These are phyloP conservation scores for Trissonchulus sp. DNA, from an alignment of 2,888 invertebrate species.

Conservation along the genomic window DNA sequence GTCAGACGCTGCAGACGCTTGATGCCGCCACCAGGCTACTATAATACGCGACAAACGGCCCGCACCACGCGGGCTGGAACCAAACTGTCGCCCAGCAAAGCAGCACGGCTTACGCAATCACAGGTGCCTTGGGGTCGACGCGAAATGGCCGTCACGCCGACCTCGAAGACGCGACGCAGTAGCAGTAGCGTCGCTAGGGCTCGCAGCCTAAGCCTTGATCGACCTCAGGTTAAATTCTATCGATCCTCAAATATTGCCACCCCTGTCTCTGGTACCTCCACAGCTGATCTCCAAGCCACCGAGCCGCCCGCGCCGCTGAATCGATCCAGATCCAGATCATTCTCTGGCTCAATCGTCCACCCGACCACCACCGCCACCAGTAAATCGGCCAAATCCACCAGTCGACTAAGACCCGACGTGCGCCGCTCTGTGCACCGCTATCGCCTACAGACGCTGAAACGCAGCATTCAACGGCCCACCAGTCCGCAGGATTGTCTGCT, in stretches of 20 bases:
- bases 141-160: not conserved
- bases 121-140: not conserved
- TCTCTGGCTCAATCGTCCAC: not conserved
- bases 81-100: conserved; percentile 15
- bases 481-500: not conserved
- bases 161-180: not conserved
- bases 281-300: not conserved
- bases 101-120: not conserved
- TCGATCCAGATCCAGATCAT: not conserved
- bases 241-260: too few species aligned
- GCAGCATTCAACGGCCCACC: not conserved
- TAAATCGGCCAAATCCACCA: not conserved
- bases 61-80: conserved; percentile 27
- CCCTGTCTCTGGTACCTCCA: not conserved
- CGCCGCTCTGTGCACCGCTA: not conserved
- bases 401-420: not conserved
- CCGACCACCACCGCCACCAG: not conserved
- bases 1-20: too few species aligned
- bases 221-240: too few species aligned
- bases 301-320: not conserved
- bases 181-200: not conserved
- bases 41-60: conserved; percentile 9
- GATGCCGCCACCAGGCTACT: not conserved
- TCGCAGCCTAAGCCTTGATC: too few species aligned
- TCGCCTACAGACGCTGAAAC: not conserved